Evolutionary conservation across 2,797 vertebrate genomes (phyloP).

Genomic region (Mergus octosetaceus): DNA sequence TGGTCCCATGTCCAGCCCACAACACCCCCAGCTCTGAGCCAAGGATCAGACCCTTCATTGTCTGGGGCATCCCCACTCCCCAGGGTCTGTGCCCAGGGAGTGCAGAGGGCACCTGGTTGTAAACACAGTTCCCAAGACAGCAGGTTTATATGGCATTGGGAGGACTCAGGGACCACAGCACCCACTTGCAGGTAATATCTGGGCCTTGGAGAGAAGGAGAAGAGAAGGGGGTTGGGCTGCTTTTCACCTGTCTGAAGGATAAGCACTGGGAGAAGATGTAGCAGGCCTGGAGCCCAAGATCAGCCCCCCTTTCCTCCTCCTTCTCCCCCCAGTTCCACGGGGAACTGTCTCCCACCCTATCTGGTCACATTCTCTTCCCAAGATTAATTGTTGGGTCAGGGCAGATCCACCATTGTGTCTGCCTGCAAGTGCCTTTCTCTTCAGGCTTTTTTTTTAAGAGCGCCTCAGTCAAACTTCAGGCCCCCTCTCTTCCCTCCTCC

Average conservation of each 20-base stretch:
- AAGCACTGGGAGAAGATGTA: neutral
- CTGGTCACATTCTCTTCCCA: slow-evolving; percentile 6
- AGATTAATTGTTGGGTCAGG: slow-evolving; percentile 28
- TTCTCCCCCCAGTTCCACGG: neutral
- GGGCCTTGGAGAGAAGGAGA: neutral
- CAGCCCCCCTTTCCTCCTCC: neutral
- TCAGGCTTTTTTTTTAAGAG: neutral
- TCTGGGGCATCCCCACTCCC: neutral
- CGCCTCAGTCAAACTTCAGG: neutral
- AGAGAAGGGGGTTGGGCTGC: neutral
- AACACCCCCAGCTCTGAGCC: neutral
- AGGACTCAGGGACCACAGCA: neutral
- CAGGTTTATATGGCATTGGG: neutral
- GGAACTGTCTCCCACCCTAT: neutral
- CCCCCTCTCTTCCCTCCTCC: neutral
- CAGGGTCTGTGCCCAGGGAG: neutral
- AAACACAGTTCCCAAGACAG: neutral
- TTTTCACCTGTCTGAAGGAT: neutral
- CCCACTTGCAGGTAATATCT: neutral
- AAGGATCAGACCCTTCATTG: neutral
- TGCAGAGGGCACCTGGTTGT: neutral
- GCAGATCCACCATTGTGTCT: slow-evolving; percentile 2
- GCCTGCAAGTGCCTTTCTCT: neutral
- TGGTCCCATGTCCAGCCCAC: neutral
- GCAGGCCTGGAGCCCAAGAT: neutral